Conservation (phyloP, 2,797 vertebrate species). For the Botia kubotai region DNA sequence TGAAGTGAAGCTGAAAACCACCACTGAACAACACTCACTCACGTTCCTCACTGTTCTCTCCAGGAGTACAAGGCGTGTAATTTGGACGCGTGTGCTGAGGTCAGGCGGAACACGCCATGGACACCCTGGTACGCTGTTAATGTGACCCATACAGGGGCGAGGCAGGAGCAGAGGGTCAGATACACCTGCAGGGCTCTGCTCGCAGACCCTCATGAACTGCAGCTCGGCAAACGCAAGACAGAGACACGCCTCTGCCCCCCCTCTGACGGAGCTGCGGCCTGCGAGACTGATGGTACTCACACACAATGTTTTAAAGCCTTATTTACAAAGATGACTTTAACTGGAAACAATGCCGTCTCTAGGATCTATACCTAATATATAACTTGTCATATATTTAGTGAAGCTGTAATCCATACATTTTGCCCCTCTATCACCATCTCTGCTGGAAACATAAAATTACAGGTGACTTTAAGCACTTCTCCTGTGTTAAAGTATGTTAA, state of each 20-base stretch:
- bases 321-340: neutral
- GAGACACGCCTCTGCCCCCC: slow-evolving; percentile 93
- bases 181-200: slow-evolving; percentile 93
- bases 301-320: neutral
- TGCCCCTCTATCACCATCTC: too few species aligned
- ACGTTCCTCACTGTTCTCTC: too few species aligned
- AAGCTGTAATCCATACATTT: too few species aligned
- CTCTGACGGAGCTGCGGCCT: slow-evolving; percentile 83
- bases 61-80: slow-evolving; percentile 95
- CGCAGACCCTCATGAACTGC: slow-evolving; percentile 88
- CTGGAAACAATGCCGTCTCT: too few species aligned
- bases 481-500: too few species aligned
- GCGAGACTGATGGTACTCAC: slow-evolving; percentile 88
- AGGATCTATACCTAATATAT: too few species aligned
- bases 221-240: slow-evolving; percentile 89
- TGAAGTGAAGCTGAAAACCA: neutral
- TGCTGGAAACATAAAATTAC: too few species aligned
- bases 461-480: too few species aligned
- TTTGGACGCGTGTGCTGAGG: slow-evolving; percentile 90
- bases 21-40: too few species aligned
- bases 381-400: too few species aligned
- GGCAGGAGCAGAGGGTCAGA: slow-evolving; percentile 93
- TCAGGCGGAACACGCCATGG: slow-evolving; percentile 96
- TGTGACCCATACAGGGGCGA: slow-evolving; percentile 86
- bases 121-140: slow-evolving; percentile 95